These are phyloP conservation scores for Oryzias woworae DNA, from an alignment of 2,113 vertebrate genomes.

Conservation along the genomic window DNA sequence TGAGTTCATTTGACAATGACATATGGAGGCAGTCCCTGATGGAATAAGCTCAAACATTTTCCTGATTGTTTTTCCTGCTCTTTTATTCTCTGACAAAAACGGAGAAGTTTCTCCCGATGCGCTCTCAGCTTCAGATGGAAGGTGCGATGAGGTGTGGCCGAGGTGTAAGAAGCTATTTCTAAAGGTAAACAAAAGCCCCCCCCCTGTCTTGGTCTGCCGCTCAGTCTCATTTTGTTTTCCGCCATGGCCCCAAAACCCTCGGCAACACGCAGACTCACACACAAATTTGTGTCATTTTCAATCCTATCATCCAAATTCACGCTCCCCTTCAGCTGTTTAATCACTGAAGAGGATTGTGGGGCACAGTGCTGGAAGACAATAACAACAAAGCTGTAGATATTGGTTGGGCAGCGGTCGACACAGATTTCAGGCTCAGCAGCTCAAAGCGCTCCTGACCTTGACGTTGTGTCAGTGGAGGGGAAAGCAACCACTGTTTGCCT, in stretches of 20 bases:
- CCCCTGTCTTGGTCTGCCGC: slow-evolving; percentile 43
- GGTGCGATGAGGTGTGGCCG: slow-evolving; percentile 41
- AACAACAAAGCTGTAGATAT: slow-evolving; percentile 35
- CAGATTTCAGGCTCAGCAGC: slow-evolving; percentile 27
- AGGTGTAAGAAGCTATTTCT: slow-evolving; percentile 38
- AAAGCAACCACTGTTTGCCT: slow-evolving; percentile 11
- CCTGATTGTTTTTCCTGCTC: not conserved
- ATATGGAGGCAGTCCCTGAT: slow-evolving; percentile 10
- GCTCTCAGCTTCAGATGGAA: slow-evolving; percentile 6
- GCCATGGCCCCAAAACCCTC: slow-evolving; percentile 42
- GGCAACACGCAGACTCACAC: slow-evolving; percentile 40
- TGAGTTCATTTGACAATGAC: slow-evolving; percentile 39
- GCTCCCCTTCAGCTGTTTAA: slow-evolving; percentile 61
- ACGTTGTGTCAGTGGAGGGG: slow-evolving; percentile 22
- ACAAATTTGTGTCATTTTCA: slow-evolving; percentile 45
- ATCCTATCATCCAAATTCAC: slow-evolving; percentile 60
- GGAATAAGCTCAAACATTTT: slow-evolving; percentile 21
- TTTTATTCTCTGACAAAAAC: slow-evolving; percentile 14
- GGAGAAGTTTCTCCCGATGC: slow-evolving; percentile 4
- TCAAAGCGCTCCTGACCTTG: slow-evolving; percentile 44
- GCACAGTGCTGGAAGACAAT: slow-evolving; percentile 28
- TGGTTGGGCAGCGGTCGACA: slow-evolving; percentile 24
- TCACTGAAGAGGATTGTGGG: slow-evolving; percentile 60
- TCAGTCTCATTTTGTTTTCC: slow-evolving; percentile 27
- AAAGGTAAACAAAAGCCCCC: slow-evolving; percentile 58